These are phyloP conservation scores for Tenebrio molitor DNA, from an alignment of 1,140 invertebrate species.

Conservation along the genomic window DNA sequence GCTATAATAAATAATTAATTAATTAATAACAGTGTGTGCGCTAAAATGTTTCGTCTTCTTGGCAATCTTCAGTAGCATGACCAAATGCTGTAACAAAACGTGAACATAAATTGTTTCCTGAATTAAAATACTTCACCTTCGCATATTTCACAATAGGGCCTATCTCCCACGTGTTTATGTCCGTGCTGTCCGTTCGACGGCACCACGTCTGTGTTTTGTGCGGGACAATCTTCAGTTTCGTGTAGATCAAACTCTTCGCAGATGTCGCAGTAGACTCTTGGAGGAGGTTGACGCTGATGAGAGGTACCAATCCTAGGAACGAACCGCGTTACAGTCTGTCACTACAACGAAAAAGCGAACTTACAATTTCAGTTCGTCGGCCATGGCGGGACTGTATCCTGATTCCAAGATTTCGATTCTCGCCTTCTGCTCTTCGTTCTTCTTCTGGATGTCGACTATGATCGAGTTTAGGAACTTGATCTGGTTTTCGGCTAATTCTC, in stretches of 20 bases:
- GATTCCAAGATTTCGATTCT: conserved; percentile 86
- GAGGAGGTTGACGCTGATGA: conserved; percentile 70
- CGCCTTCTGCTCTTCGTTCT: conserved; percentile 87
- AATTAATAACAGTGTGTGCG: conserved; percentile 44
- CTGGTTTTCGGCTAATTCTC: conserved; percentile 79
- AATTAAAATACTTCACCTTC: conserved; percentile 77
- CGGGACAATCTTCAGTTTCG: conserved; percentile 97
- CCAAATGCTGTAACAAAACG: conserved; percentile 62
- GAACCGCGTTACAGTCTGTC: neutral
- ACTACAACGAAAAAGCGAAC: conserved; percentile 51
- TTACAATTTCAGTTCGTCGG: conserved; percentile 74
- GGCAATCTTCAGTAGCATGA: conserved; percentile 62
- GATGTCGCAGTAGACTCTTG: conserved; percentile 96
- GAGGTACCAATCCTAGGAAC: conserved; percentile 61
- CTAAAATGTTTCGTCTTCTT: conserved; percentile 62
- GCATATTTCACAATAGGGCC: conserved; percentile 93
- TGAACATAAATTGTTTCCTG: neutral
- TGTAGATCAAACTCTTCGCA: conserved; percentile 97
- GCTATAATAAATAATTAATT: conserved; percentile 46
- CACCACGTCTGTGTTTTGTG: conserved; percentile 78
- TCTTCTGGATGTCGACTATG: conserved; percentile 95
- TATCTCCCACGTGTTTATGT: conserved; percentile 63
- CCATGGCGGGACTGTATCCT: conserved; percentile 69
- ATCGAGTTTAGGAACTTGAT: conserved; percentile 96
- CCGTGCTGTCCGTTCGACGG: conserved; percentile 63